Conservation (phyloP, 2,797 vertebrate species). For the Acanthis flammea region DNA sequence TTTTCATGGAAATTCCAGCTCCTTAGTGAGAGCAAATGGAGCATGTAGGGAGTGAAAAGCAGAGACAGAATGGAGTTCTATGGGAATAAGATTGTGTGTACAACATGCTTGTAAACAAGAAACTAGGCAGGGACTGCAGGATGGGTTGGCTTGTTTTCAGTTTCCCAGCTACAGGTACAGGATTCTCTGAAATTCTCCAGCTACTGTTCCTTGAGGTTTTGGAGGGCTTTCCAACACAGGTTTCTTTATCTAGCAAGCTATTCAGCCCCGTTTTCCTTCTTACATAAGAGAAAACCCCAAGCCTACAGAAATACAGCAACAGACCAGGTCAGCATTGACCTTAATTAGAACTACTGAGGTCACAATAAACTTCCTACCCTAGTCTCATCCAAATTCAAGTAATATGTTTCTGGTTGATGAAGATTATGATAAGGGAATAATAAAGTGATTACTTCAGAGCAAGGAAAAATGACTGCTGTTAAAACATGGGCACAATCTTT, state of each 20-base stretch:
- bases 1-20: background rate
- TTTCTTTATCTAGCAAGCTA: background rate
- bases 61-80: background rate
- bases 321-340: background rate
- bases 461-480: background rate
- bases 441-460: background rate
- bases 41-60: background rate
- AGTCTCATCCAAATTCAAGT: background rate
- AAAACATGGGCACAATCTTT: background rate
- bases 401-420: background rate
- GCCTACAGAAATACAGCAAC: background rate
- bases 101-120: background rate
- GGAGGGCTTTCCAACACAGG: background rate
- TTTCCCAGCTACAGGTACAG: background rate
- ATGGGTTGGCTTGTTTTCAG: background rate
- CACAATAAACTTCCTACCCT: background rate
- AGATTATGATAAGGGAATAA: background rate
- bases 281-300: background rate
- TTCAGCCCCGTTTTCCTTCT: background rate
- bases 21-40: background rate
- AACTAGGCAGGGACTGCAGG: background rate
- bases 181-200: background rate
- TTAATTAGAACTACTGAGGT: background rate
- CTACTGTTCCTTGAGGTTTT: background rate
- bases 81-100: background rate